A percentile compares a stretch with the other conserved stretches of the same genome.
Evolutionary conservation across 2,888 invertebrate genomes (phyloP).

Genomic region (Hemaris fuciformis): DNA sequence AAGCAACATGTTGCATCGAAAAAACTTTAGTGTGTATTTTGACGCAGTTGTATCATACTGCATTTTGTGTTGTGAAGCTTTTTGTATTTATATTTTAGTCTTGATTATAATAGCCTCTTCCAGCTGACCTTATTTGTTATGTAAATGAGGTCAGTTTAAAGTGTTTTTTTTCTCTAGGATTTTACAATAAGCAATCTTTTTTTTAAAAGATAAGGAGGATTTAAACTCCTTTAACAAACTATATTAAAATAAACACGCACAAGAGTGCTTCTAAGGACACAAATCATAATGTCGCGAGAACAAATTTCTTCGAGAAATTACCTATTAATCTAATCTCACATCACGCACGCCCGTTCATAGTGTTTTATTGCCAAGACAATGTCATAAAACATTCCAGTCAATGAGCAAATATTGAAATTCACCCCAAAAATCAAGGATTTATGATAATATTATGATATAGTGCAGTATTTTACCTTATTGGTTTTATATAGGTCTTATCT

Average conservation of each 20-base stretch:
- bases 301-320: slow-evolving; percentile 9
- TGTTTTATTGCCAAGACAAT: slow-evolving; percentile 12
- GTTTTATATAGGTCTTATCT: slow-evolving; percentile 59
- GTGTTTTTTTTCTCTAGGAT: no score
- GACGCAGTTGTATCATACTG: background rate
- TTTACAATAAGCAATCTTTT: no score
- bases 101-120: background rate
- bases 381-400: slow-evolving; percentile 30
- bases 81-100: background rate
- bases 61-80: background rate
- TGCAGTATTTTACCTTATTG: slow-evolving; percentile 56
- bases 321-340: background rate
- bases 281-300: background rate
- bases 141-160: background rate
- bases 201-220: no score
- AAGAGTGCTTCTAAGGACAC: background rate
- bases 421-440: slow-evolving; percentile 57
- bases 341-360: background rate
- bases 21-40: slow-evolving; percentile 5
- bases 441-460: slow-evolving; percentile 57
- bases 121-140: no score
- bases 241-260: no score
- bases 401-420: slow-evolving; percentile 53
- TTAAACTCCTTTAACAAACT: background rate
- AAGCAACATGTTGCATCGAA: background rate